Base-by-base conservation (phyloP, 2,797 vertebrate genomes). In the Acrocephalus scirpaceus region DNA sequence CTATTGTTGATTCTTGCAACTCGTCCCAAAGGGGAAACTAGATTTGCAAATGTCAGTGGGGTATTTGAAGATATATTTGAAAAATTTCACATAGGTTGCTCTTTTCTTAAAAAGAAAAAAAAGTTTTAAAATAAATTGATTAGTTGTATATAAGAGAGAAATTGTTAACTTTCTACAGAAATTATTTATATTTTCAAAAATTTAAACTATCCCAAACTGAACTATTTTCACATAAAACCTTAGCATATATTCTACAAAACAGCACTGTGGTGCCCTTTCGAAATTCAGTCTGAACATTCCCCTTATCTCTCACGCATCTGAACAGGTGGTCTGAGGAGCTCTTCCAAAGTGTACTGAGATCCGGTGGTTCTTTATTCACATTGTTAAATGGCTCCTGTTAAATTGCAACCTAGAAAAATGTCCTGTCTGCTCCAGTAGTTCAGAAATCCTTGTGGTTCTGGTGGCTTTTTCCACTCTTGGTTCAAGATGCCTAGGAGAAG, bases 31-130 rank as follows among this genome's bases (percentile, higher is more conserved):
- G 64, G 36, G 74, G 73, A 87, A 91, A 69, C 75, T 77, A 57
- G 45, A 87, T 93, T 95, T 94, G 95, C 74, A 91, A 76, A 97
- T 87, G 80, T 57, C 67, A 61, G 36, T 92, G 57, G 42, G 53
- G 21, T 79, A 82, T 79, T 87, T 89, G 71, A 82, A 93, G 72
- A 82, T 10, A 42, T 64, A 48, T 27, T 93, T 82, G 34, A 65
- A 92, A 93, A 70, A 91, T 89, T 93, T 94, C 64, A 87, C 7
- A 47, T 64, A 76, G 32, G 4, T 48, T 93, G 20, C 48, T 73
- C 67, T 78, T 80, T 87, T 29, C 12, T 69, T 3, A 4, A 11
- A 25, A 50, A 34, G 16, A 10, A 36, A 34, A 26, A 34, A 16
- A 30, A 10, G 22, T 5, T 57, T 88, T 75, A 4, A n/a, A 81